A percentile compares a stretch with the other conserved stretches of the same genome.
Evolutionary conservation across 2,797 vertebrate species (phyloP).

Genomic region (Zenarchopterus dispar): DNA sequence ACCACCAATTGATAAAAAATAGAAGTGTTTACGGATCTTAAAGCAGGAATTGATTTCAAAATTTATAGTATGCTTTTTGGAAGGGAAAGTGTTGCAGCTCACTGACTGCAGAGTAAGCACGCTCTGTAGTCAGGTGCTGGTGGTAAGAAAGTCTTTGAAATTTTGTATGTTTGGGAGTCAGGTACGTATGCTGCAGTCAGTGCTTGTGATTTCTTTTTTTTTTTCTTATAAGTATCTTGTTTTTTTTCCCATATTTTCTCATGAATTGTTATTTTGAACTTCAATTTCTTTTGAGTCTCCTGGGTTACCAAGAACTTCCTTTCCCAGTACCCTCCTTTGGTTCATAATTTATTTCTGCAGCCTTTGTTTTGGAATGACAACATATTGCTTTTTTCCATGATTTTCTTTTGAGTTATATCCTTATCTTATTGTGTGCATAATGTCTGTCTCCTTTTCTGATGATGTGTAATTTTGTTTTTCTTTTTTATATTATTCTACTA

Average conservation of each 20-base stretch:
- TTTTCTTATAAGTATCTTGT: conserved; percentile 50
- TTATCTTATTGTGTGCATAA: conserved; percentile 58
- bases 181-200: conserved; percentile 85
- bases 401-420: conserved; percentile 54
- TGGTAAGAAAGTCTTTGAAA: conserved; percentile 87
- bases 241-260: conserved; percentile 67
- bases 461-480: conserved; percentile 51
- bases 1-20: conserved; percentile 26
- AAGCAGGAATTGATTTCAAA: conserved; percentile 12
- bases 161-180: conserved; percentile 81
- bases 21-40: conserved; percentile 11
- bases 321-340: conserved; percentile 64
- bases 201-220: conserved; percentile 58
- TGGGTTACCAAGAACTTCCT: conserved; percentile 69
- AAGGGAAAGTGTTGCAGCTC: conserved; percentile 71
- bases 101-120: conserved; percentile 59
- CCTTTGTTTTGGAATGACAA: conserved; percentile 64
- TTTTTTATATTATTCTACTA: conserved; percentile 36
- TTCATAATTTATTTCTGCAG: conserved; percentile 59
- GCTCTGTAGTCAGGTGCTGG: conserved; percentile 78
- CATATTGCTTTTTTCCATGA: conserved; percentile 56
- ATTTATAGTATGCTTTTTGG: conserved; percentile 19
- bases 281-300: conserved; percentile 71
- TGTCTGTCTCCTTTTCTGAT: conserved; percentile 35
- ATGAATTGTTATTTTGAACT: conserved; percentile 74